Base-by-base conservation (phyloP, 2,888 invertebrate genomes). In the Stictocephala bisonia region DNA sequence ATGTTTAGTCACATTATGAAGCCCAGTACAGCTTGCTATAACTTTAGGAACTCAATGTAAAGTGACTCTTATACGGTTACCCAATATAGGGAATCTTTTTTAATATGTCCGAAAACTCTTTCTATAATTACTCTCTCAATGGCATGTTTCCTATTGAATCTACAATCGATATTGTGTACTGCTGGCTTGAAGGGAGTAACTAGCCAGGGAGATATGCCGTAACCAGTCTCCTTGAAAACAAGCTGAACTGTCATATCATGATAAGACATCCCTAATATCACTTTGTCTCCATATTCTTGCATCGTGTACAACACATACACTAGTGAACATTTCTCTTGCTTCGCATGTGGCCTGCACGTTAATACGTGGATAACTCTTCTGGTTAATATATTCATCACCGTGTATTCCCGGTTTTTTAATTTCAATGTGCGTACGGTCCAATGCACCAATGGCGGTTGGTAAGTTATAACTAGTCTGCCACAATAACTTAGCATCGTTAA, bases 181-280 rank as follows among this genome's bases (percentile, higher is more conserved):
- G 44, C 44, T 44, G 44, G 44, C 44, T 44, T 44, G 44, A 44
- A 44, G 18, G 7, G 44, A 44, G 44, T 35, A 44, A 44, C 18
- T 15, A 44, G 11, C 7, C 44, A 44, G 7, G 11, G 44, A 44
- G 44, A 9, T 44, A 44, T 44, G 44, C 2, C 40, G 11, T 35
- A 35, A 35, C 40, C 40, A 35, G 40, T 35, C 40, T 44, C 44
- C 44, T 44, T 15, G 7, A n/a, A 44, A 44, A 18, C 44, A 44
- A 44, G 44, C 44, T 44, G 44, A 44, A 44, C 44, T 18, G 18
- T 44, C 3, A 3, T 3, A 44, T 44, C 44, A 44, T 9, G 44
- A 44, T 44, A 44, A 15, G 44, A 44, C 44, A n/a, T 44, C 44
- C 44, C 44, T 44, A 44, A 44, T 44, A 44, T 44, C 44, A 44